Base-by-base conservation (phyloP, 1,140 invertebrate species). In the Aphis gossypii region DNA sequence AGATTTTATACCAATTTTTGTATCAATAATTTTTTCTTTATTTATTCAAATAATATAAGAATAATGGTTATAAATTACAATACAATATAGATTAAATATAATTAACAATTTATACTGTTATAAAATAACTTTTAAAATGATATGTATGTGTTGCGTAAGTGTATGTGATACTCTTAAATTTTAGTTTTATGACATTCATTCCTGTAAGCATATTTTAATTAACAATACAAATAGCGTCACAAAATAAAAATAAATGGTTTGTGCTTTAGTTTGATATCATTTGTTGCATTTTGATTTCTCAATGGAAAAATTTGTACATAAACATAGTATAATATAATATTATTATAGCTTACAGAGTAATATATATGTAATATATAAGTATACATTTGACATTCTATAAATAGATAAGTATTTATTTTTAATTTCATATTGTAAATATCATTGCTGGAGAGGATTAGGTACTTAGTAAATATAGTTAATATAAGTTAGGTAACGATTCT, bases 101-200 rank as follows among this genome's bases (percentile, higher is more conserved):
- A 44, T 38, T 56, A 93, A 93, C 82, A 93, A 93, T 92, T 93
- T 93, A n/a, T n/a, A 68, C 54, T 54, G 54, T 38, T 68, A 30
- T 46, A 90, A 60, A 38, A 86, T 41, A 54, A 84, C 25, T 38
- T 56, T 51, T 83, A 54, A 86, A 84, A 86, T 93, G 92, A 93
- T 93, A 93, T 93, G 92, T 93, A 84, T 93, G 35, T 30, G 82
- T 93, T 83, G 44, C 48, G 0, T 83, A 92, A 92, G 90, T 76
- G 1, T 76, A 76, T 92, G n/a, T 82, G 44, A 30, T 35, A 91
- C 41, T 91, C 41, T 91, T 91, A 91, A 89, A 91, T 20, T 35
- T 92, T 38, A 25, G n/a, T 68, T 30, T 46, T 30, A 56, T 90
- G 25, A 68, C 46, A 38, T 92, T 35, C 38, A 20, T 92, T 92